These are phyloP conservation scores for Notoglanidium macrostoma DNA, from an alignment of 2,797 vertebrate species.

Conservation along the genomic window DNA sequence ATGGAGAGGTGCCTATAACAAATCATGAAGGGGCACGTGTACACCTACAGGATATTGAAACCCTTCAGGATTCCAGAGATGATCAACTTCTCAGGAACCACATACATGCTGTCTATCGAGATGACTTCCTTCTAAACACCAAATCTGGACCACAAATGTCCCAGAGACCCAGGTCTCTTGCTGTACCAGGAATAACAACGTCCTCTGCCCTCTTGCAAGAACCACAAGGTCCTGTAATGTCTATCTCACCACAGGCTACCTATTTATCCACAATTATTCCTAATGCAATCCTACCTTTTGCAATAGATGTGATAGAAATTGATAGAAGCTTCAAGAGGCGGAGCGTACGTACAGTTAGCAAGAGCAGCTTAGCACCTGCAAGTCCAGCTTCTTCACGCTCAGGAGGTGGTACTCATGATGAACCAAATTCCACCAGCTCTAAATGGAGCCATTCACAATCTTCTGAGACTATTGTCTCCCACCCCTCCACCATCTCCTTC, in stretches of 20 bases:
- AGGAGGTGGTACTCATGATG: conserved; percentile 61
- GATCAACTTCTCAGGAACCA: conserved; percentile 79
- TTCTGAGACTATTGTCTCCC: conserved; percentile 87
- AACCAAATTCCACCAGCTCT: conserved; percentile 78
- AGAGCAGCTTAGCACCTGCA: conserved; percentile 80
- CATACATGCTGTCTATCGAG: conserved; percentile 78
- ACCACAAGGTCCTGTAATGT: conserved; percentile 89
- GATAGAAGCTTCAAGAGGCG: conserved; percentile 78
- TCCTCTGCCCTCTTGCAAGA: conserved; percentile 75
- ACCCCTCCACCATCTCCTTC: conserved; percentile 85
- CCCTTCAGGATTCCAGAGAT: conserved; percentile 68
- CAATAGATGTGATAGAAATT: conserved; percentile 91
- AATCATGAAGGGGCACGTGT: conserved; percentile 77
- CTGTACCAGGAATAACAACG: conserved; percentile 86
- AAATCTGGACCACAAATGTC: conserved; percentile 68
- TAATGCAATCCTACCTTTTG: conserved; percentile 88
- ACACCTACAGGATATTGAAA: conserved; percentile 84
- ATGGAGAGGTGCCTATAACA: conserved; percentile 72
- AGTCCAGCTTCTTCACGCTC: conserved; percentile 87
- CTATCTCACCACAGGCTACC: conserved; percentile 95
- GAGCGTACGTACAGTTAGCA: conserved; percentile 77
- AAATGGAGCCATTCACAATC: conserved; percentile 89
- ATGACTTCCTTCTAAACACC: conserved; percentile 76
- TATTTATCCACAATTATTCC: conserved; percentile 98
- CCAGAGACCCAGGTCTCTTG: conserved; percentile 88